Evolutionary conservation across 2,888 invertebrate genomes (phyloP), one percentile per base, ranked within the genome.

Genomic region (Apamea sordens): DNA sequence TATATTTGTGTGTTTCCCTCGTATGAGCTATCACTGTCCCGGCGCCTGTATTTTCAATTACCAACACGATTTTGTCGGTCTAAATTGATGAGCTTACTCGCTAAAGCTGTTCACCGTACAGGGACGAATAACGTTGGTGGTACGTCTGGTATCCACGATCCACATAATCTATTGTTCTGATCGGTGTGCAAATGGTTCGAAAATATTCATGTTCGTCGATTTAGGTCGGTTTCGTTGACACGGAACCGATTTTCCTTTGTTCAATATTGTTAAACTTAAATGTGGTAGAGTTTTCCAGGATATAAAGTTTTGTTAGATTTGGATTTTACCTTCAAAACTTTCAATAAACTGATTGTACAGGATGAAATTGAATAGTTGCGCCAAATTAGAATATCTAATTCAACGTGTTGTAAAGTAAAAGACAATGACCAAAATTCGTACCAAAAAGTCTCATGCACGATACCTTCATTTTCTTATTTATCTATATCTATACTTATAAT

Each of bases 11-110:
- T 87, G 82, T 36, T 75, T 59, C 44, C 73, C 64, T 77, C 77
- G 84, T 86, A 85, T 86, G 84, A 82, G 83, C 78, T 86, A 81
- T 82, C 79, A 71, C 59, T 82, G 81, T 79, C 74, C 74, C 63
- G 65, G 59, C 74, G 79, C 77, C 78, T 81, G 81, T 87, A 78
- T 86, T 90, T 90, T 86, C 84, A 89, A 90, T 88, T 90, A 89
- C 82, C 68, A 85, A 89, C 74, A 83, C 80, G 70, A 85, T 88
- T 89, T 80, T 72, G 83, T 73, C 72, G 56, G 73, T 68, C 68
- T 61, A 74, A 83, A 89, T 87, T 84, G 87, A 88, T 85, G 81
- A 85, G 85, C 82, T 87, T 76, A 80, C 76, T 88, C 73, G 74
- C 74, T 80, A 82, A 83, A 87, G 85, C 83, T 80, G 85, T 83